Evolutionary conservation across 2,888 invertebrate species (phyloP).

Genomic region (Smittia sp.): DNA sequence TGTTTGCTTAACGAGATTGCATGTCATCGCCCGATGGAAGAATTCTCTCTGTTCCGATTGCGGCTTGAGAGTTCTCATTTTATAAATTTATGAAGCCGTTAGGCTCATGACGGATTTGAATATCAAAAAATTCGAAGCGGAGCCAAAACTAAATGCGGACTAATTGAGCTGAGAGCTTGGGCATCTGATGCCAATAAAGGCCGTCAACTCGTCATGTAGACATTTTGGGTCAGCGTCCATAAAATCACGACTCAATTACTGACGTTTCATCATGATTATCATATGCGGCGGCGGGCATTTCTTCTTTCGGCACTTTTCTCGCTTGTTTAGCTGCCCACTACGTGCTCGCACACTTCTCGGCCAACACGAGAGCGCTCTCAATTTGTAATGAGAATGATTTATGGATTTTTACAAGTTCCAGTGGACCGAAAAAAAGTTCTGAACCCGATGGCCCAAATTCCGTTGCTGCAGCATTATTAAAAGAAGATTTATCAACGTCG

Average conservation of each 20-base stretch:
- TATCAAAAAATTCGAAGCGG: too few species aligned
- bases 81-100: too few species aligned
- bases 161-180: too few species aligned
- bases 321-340: slow-evolving; percentile 5
- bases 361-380: neutral
- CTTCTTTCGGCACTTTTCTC: neutral
- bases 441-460: slow-evolving; percentile 5
- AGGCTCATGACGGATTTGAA: too few species aligned
- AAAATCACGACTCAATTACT: slow-evolving; percentile 2
- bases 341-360: neutral
- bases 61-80: too few species aligned
- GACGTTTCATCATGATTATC: slow-evolving; percentile 4
- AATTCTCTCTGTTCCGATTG: neutral
- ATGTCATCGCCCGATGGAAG: neutral
- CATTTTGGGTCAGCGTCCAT: too few species aligned
- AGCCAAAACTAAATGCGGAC: too few species aligned
- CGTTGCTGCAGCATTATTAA: slow-evolving; percentile 10
- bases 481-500: slow-evolving; percentile 29
- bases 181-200: too few species aligned
- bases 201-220: too few species aligned
- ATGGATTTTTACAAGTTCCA: neutral
- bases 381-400: slow-evolving; percentile 9
- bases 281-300: neutral
- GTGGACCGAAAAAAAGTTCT: neutral
- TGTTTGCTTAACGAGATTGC: slow-evolving; percentile 4